These are phyloP conservation scores for Solenopsis invicta DNA, from an alignment of 1,140 invertebrate species.

Conservation along the genomic window DNA sequence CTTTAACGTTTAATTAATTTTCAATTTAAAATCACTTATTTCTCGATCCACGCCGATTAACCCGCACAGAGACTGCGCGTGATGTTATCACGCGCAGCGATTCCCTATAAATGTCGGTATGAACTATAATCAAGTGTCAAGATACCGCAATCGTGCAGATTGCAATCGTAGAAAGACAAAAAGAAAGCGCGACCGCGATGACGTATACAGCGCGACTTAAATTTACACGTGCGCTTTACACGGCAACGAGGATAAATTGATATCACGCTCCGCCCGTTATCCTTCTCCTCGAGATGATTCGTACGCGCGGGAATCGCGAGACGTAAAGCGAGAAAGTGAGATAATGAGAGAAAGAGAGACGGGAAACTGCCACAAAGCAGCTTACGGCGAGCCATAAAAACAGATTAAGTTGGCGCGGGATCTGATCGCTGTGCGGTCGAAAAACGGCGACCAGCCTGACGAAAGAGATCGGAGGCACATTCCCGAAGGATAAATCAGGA, in stretches of 20 bases:
- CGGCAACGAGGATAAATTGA: constrained; percentile 24
- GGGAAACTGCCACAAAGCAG: constrained; percentile 38
- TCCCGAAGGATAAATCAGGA: constrained; percentile 66
- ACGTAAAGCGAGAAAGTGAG: neutral
- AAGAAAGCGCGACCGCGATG: neutral
- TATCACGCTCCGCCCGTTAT: constrained; percentile 20
- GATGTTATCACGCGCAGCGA: neutral
- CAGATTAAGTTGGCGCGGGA: constrained; percentile 67
- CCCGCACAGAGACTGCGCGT: neutral
- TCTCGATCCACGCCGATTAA: neutral
- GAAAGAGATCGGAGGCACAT: constrained; percentile 49
- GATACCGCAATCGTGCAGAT: neutral
- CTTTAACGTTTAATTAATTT: neutral
- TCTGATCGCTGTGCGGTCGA: constrained; percentile 45
- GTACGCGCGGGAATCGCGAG: constrained; percentile 8
- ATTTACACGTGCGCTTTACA: constrained; percentile 21
- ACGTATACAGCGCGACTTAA: neutral
- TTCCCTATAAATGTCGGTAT: neutral
- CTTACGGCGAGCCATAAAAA: constrained; percentile 68
- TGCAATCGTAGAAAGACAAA: constrained; percentile 3
- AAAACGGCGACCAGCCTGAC: constrained; percentile 53
- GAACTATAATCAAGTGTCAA: neutral
- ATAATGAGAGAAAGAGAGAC: constrained; percentile 12
- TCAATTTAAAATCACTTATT: neutral
- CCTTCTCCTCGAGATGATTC: neutral